Conservation (phyloP, 2,797 vertebrate species). For the Discoglossus pictus region DNA sequence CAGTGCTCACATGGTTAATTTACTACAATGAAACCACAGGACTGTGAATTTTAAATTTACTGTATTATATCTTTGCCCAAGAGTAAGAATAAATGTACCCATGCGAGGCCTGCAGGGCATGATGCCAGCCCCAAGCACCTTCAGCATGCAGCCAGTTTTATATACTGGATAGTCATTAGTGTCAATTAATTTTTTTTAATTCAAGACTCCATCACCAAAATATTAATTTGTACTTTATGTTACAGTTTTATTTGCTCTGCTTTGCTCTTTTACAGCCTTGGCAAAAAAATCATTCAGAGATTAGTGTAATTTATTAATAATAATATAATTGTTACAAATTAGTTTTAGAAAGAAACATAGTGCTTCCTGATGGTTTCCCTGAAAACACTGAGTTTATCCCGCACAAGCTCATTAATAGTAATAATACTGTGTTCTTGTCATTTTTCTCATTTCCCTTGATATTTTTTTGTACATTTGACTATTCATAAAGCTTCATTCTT, state of each 20-base stretch:
- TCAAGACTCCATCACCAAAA: conserved; percentile 24
- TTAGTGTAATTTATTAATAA: conserved; percentile 47
- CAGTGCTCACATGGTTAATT: no score
- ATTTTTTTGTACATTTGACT: conserved; percentile 15
- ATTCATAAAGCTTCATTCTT: conserved; percentile 10
- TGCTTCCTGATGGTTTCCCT: conserved; percentile 9
- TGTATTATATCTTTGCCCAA: conserved; percentile 11
- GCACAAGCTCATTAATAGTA: conserved; percentile 14
- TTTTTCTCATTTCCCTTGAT: conserved; percentile 5
- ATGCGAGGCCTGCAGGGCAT: conserved; percentile 3
- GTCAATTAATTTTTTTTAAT: conserved; percentile 32
- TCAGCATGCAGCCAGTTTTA: conserved; percentile 18
- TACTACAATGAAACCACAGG: no score
- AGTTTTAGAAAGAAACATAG: conserved; percentile 29
- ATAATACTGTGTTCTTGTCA: conserved; percentile 24
- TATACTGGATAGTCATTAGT: conserved; percentile 28
- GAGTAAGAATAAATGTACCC: neutral
- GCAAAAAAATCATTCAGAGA: conserved; percentile 34
- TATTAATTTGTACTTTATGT: conserved; percentile 43
- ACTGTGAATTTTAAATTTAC: no score
- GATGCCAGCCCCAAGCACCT: conserved; percentile 16
- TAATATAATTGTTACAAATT: conserved; percentile 36
- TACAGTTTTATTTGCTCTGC: conserved; percentile 31
- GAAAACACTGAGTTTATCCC: conserved; percentile 30
- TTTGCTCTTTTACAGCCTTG: conserved; percentile 35